Evolutionary conservation across 2,113 vertebrate species (phyloP), one percentile per base, ranked within the genome.

Genomic region (Dasyprocta punctata): DNA sequence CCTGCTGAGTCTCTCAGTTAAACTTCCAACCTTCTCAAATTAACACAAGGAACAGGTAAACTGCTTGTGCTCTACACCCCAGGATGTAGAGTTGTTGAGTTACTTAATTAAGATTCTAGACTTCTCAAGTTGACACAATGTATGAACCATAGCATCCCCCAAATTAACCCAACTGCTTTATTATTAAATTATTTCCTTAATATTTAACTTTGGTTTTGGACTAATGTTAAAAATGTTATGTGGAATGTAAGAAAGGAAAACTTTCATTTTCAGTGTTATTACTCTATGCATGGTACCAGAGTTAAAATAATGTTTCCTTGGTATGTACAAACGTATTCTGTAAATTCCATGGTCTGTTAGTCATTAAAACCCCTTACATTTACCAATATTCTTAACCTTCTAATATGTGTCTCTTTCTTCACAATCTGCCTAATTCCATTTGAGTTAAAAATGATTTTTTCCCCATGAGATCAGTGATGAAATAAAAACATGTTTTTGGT

Each of bases 401-500:
- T 60, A 78, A 47, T 78, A 84, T 78, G 8, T 13, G 71, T 73
- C 58, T 90, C 47, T 95, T 90, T 88, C 38, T 93, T 63, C n/a
- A 83, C 14, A 92, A 73, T 83, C 26, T 91, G 28, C 10, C 71
- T 93, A 69, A 80, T 80, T 78, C 30, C 30, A 92, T 86, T 84
- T 93, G 54, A 89, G 65, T 36, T 56, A 83, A 89, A 71, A 94
- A 54, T 85, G 7, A 67, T 88, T 92, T 73, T 30, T 80, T 61
- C 38, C 73, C 49, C 36, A 19, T 77, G 24, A 38, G 16, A 24
- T 63, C 63, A 73, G 60, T 63, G 90, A 71, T 92, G 73, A 89
- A 86, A 92, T 94, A 36, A 71, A 95, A 86, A 89, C 28, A 26
- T 65, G 58, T 67, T 94, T n/a, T 94, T 94, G 30, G 33, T 85